phyloP scores from a whole-genome alignment of 1,140 invertebrate genomes.

The Leptopilina boulardi region DNA sequence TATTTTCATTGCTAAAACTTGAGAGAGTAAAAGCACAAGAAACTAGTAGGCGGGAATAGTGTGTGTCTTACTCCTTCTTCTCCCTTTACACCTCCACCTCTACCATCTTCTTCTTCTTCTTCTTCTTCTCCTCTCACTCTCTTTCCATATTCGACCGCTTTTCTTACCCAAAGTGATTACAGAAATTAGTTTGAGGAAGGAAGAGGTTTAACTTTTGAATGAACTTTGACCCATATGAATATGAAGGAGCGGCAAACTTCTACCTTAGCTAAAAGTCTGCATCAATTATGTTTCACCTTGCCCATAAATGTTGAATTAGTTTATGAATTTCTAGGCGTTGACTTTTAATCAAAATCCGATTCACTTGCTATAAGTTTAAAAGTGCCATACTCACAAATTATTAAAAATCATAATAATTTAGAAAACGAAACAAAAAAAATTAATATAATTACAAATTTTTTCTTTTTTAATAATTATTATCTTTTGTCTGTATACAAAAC shows the following conservation, averaged over 20 bases:
- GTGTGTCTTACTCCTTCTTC: neutral
- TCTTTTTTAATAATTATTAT: no score
- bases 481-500: no score
- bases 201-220: neutral
- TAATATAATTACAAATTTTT: no score
- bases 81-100: neutral
- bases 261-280: neutral
- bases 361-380: neutral
- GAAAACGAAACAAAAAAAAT: no score
- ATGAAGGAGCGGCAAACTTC: conserved; percentile 9
- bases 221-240: conserved; percentile 17
- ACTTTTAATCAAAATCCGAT: conserved; percentile 1
- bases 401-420: no score
- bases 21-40: neutral
- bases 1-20: conserved; percentile 11
- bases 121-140: neutral
- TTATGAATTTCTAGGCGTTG: neutral
- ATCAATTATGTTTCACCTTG: conserved; percentile 24
- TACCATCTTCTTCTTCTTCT: neutral
- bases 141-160: neutral
- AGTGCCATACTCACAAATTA: no score
- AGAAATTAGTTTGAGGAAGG: conserved; percentile 4
- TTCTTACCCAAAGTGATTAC: conserved; percentile 6
- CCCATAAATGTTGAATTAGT: conserved; percentile 20
- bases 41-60: neutral